These are phyloP conservation scores for Clivina fossor DNA, from an alignment of 2,888 invertebrate species.

Conservation along the genomic window DNA sequence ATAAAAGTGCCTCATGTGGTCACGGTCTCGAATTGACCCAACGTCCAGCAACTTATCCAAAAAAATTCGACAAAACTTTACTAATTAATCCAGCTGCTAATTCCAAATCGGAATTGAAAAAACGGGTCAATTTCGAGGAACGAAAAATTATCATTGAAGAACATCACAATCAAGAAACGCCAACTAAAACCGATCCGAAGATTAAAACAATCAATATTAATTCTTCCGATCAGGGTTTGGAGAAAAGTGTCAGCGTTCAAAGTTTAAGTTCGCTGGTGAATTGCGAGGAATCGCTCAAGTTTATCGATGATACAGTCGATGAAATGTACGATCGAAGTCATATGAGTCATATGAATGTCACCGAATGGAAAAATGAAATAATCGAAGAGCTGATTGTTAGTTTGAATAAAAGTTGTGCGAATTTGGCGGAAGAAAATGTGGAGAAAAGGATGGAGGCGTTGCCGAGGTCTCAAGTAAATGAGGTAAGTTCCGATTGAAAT, in stretches of 20 bases:
- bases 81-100: constrained; percentile 10
- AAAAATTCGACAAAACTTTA: constrained; percentile 29
- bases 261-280: constrained; percentile 48
- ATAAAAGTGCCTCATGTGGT: constrained; percentile 78
- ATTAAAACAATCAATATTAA: constrained; percentile 37
- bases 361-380: constrained; percentile 47
- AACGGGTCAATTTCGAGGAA: constrained; percentile 50
- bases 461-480: no score
- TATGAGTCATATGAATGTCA: no score
- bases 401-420: constrained; percentile 26
- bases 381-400: constrained; percentile 45
- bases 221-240: constrained; percentile 43
- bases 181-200: constrained; percentile 40
- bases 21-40: constrained; percentile 70
- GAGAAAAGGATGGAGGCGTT: no score
- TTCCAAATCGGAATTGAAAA: constrained; percentile 42
- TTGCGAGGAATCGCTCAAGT: constrained; percentile 50
- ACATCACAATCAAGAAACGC: background rate
- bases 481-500: no score
- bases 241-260: constrained; percentile 51
- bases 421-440: constrained; percentile 14
- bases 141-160: constrained; percentile 32
- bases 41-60: constrained; percentile 62
- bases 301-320: constrained; percentile 51
- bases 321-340: constrained; percentile 51